A percentile compares a stretch with the other conserved stretches of the same genome.
These are phyloP conservation scores for Babyrousa celebensis DNA, from an alignment of 2,797 vertebrate species.

Conservation along the genomic window DNA sequence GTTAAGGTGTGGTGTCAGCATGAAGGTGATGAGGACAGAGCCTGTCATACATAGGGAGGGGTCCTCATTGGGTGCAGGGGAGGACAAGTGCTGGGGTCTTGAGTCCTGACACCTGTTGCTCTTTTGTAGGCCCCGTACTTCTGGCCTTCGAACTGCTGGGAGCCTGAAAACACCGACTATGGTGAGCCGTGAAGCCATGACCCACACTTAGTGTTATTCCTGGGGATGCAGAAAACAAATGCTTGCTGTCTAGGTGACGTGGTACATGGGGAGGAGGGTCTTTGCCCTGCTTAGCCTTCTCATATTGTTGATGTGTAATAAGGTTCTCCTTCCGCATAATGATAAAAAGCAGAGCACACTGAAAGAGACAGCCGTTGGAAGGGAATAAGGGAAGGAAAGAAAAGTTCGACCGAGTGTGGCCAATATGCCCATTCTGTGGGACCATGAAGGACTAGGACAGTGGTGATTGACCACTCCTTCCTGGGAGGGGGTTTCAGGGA, in stretches of 20 bases:
- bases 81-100: neutral
- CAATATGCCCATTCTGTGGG: neutral
- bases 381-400: neutral
- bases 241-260: neutral
- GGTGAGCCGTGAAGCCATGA: slow-evolving; percentile 91
- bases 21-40: neutral
- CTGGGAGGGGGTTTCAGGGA: neutral
- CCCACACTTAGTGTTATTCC: neutral
- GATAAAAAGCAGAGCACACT: neutral
- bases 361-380: neutral
- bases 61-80: neutral
- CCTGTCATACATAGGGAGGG: neutral
- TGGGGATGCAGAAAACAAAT: neutral
- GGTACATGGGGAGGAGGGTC: neutral
- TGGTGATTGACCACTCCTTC: neutral
- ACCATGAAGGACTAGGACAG: neutral
- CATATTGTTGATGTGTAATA: neutral
- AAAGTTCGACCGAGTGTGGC: neutral
- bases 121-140: slow-evolving; percentile 96
- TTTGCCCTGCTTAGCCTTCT: neutral
- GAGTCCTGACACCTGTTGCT: slow-evolving; percentile 76
- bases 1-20: neutral
- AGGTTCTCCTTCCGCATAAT: neutral
- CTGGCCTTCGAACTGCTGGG: slow-evolving; percentile 99
- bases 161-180: slow-evolving; percentile 98